Evolutionary conservation across 2,797 vertebrate species (phyloP).

Genomic region (Synanceia verrucosa): DNA sequence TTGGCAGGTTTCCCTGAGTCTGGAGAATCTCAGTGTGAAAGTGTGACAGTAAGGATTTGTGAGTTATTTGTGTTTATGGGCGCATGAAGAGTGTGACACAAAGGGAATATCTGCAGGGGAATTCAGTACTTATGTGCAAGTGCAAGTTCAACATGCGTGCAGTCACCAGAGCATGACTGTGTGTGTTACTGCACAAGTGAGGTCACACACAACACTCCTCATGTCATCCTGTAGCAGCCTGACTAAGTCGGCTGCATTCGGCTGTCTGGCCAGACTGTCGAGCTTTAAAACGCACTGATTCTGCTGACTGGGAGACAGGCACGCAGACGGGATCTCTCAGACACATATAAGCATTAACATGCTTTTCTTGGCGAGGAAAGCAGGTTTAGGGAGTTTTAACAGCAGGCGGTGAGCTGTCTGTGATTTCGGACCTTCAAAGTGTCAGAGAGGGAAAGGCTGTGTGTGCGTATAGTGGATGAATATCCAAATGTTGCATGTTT

Average conservation of each 20-base stretch:
- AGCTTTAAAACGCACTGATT: constrained; percentile 44
- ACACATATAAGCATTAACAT: constrained; percentile 45
- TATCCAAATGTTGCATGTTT: constrained; percentile 30
- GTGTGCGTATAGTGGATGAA: constrained; percentile 34
- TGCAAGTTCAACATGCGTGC: constrained; percentile 2
- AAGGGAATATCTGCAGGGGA: background rate
- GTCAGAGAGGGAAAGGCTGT: constrained; percentile 24
- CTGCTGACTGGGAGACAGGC: constrained; percentile 39
- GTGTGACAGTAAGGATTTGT: background rate
- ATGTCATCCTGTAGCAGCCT: constrained; percentile 14
- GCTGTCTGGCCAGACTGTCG: constrained; percentile 14
- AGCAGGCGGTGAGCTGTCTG: constrained; percentile 60
- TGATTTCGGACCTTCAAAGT: constrained; percentile 57
- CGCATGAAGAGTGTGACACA: background rate
- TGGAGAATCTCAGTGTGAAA: constrained; percentile 3
- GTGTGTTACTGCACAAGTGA: constrained; percentile 7
- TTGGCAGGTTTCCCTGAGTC: constrained; percentile 13
- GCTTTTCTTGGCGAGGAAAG: constrained; percentile 54
- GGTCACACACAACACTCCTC: constrained; percentile 13
- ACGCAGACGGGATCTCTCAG: constrained; percentile 31
- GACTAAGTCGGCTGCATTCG: constrained; percentile 10
- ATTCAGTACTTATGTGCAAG: background rate
- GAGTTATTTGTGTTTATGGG: background rate
- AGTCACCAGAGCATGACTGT: background rate
- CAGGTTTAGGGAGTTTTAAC: constrained; percentile 61